Conservation (phyloP, 2,113 vertebrate species). For the Laticauda laticaudata region DNA sequence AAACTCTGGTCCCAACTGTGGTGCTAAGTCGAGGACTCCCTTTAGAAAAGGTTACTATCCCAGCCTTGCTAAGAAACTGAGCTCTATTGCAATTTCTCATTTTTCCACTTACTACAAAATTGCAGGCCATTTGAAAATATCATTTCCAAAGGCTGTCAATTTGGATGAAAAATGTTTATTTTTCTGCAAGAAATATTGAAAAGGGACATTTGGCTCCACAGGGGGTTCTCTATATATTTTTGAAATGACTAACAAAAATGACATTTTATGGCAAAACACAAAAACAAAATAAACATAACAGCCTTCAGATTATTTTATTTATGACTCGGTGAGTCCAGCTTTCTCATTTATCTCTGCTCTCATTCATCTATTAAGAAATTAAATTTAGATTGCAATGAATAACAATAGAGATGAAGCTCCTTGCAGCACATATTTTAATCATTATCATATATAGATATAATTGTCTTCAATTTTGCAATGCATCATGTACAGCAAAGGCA, state of each 20-base stretch:
- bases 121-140: conserved; percentile 10
- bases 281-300: conserved; percentile 5
- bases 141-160: conserved; percentile 21
- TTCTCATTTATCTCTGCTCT: not conserved
- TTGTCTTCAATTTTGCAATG: not conserved
- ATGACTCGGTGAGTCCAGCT: not conserved
- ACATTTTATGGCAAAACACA: not conserved
- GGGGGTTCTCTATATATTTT: not conserved
- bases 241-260: not conserved
- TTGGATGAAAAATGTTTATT: conserved; percentile 18
- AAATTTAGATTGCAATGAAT: not conserved
- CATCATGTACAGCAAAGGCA: not conserved
- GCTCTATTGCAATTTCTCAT: not conserved
- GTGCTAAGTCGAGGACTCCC: not conserved
- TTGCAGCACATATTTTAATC: not conserved
- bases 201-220: not conserved
- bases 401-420: not conserved
- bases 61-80: not conserved
- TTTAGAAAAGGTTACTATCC: not conserved
- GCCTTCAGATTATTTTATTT: not conserved
- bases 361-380: not conserved
- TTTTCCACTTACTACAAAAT: not conserved
- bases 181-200: not conserved
- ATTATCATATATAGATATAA: not conserved
- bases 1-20: not conserved